phyloP scores from a whole-genome alignment of 2,888 invertebrate species.

The Noctua janthina region DNA sequence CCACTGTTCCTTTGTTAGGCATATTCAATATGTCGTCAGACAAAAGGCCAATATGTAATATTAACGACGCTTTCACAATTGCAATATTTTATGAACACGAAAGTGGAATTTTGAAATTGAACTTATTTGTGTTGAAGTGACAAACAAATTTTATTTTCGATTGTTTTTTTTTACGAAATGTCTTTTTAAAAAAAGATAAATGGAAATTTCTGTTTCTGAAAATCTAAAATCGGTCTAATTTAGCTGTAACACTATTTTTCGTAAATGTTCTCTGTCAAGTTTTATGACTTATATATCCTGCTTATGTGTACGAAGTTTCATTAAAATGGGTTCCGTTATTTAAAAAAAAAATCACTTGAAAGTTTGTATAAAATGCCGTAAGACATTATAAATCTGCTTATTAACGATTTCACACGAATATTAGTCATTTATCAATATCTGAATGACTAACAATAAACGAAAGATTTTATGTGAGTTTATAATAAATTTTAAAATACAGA shows the following conservation, averaged over 20 bases:
- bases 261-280: no score
- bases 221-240: no score
- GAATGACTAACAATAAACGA: constrained; percentile 17
- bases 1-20: constrained; percentile 33
- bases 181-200: no score
- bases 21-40: constrained; percentile 24
- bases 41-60: constrained; percentile 29
- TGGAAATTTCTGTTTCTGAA: no score
- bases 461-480: constrained; percentile 26
- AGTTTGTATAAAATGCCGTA: no score
- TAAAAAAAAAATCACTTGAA: no score
- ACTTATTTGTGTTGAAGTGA: not conserved
- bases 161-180: no score
- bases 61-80: constrained; percentile 21
- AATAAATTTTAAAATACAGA: constrained; percentile 56
- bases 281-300: no score
- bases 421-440: not conserved
- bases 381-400: no score
- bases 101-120: constrained; percentile 6
- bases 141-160: not conserved
- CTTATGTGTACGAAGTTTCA: no score
- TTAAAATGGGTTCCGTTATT: no score
- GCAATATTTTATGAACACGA: constrained; percentile 5
- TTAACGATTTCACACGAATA: constrained; percentile 6
- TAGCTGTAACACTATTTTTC: no score